Percentiles rank a stretch among this genome's conserved stretches.
phyloP scores from a whole-genome alignment of 2,888 invertebrate genomes.

The Athalia circularis region DNA sequence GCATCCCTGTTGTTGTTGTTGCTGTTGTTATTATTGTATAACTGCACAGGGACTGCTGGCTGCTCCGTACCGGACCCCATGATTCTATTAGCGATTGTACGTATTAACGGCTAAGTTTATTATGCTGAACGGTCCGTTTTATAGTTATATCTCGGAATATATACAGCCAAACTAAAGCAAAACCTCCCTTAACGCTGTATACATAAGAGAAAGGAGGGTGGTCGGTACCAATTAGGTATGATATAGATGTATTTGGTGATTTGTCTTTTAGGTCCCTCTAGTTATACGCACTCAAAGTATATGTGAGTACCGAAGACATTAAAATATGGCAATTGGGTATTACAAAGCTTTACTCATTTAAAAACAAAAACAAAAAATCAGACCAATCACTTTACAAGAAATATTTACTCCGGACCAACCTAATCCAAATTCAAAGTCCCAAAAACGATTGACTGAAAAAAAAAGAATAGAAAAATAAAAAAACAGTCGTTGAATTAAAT shows the following conservation, averaged over 20 bases:
- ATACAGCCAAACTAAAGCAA: constrained; percentile 50
- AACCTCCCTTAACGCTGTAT: constrained; percentile 42
- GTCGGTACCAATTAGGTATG: constrained; percentile 65
- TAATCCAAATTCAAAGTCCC: too few species aligned
- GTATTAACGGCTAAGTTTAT: constrained; percentile 68
- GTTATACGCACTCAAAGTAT: background rate
- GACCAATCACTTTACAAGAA: too few species aligned
- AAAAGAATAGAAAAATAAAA: too few species aligned
- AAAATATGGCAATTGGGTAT: too few species aligned
- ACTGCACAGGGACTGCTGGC: constrained; percentile 41
- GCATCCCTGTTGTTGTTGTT: constrained; percentile 7
- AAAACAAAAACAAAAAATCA: too few species aligned
- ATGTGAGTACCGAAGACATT: background rate
- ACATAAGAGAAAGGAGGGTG: constrained; percentile 54
- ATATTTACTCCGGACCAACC: too few species aligned
- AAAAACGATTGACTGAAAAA: too few species aligned
- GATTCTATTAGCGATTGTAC: constrained; percentile 71
- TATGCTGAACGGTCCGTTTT: constrained; percentile 66
- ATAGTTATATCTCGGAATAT: constrained; percentile 67
- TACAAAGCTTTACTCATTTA: too few species aligned
- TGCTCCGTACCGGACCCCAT: constrained; percentile 57
- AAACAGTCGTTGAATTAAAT: too few species aligned
- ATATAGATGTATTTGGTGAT: constrained; percentile 62
- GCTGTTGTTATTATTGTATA: background rate
- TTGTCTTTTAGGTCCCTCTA: constrained; percentile 56